Percentiles rank a stretch among this genome's conserved stretches.
phyloP scores from a whole-genome alignment of 1,140 invertebrate species.

The Carposina sasakii region DNA sequence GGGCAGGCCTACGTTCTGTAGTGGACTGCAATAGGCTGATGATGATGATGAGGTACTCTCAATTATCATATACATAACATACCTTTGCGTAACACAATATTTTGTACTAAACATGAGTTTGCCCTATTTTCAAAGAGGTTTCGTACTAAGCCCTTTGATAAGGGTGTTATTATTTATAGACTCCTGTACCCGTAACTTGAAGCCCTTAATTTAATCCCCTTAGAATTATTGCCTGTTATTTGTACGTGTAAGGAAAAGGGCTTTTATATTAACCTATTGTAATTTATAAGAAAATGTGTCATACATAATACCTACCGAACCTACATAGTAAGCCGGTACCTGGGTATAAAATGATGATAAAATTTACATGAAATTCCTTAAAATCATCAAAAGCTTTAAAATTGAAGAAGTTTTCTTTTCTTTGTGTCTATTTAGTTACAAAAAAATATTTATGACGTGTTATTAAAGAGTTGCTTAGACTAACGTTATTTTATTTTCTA shows the following conservation, averaged over 20 bases:
- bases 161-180: constrained; percentile 48
- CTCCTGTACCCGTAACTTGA: constrained; percentile 27
- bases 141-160: constrained; percentile 41
- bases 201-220: constrained; percentile 16
- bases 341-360: background rate
- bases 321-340: too few species aligned
- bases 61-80: too few species aligned
- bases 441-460: too few species aligned
- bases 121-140: background rate
- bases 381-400: background rate
- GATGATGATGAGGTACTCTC: too few species aligned
- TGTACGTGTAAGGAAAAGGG: background rate
- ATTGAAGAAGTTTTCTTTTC: background rate
- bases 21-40: too few species aligned
- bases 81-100: too few species aligned
- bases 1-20: too few species aligned
- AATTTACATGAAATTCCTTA: background rate
- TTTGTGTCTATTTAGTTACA: too few species aligned
- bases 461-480: too few species aligned
- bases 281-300: background rate
- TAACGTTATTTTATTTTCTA: too few species aligned
- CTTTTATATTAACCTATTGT: background rate
- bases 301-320: background rate
- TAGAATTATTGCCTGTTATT: constrained; percentile 10
- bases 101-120: constrained; percentile 2